Base-by-base conservation (phyloP, 2,797 vertebrate genomes). In the Heterohyrax brucei region DNA sequence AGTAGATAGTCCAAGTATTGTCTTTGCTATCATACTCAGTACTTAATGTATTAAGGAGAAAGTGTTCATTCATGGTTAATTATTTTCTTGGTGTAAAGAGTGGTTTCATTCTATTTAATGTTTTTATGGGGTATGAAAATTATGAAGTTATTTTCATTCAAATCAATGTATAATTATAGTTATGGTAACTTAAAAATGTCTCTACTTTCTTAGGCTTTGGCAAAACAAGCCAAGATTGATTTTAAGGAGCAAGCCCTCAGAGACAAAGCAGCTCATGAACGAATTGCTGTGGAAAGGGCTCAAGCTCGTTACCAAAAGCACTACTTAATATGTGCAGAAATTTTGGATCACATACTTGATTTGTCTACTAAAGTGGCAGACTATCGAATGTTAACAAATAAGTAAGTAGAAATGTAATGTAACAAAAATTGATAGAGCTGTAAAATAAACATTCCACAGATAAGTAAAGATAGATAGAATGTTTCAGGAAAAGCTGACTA, bases 311-410 rank as follows among this genome's bases (percentile, higher is more conserved):
- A 98, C 96, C 96, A 97, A 97, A 99, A 99, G 86, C 99, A 99
- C 98, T 99, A 98, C 91, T 94, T 94, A n/a, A 72, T 96, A 78
- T 99, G 99, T 97, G 98, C 97, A 97, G 99, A 98, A 94, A 98
- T 99, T 95, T 81, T 99, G 94, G 96, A 98, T 85, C 99, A 99
- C 93, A 99, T 99, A 1, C 97, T 99, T 96, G 99, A 99, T 98
- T 97, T 99, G 92, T 98, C 98, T 24, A 99, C 99, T 76, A 99
- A 99, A 98, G 96, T 98, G n/a, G 99, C 98, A 98, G 99, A 99
- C 95, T 99, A 99, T 97, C 98, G 98, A 62, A 97, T 98, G 26
- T 92, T 99, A 96, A 99, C 99, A 44, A 99, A 98, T 86, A 99
- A 99, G 99, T 99, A 98, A 93, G 99, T 68, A 50, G 9, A 85